These are phyloP conservation scores for Toxotes chatareus DNA, from an alignment of 2,113 vertebrate genomes.

Conservation along the genomic window DNA sequence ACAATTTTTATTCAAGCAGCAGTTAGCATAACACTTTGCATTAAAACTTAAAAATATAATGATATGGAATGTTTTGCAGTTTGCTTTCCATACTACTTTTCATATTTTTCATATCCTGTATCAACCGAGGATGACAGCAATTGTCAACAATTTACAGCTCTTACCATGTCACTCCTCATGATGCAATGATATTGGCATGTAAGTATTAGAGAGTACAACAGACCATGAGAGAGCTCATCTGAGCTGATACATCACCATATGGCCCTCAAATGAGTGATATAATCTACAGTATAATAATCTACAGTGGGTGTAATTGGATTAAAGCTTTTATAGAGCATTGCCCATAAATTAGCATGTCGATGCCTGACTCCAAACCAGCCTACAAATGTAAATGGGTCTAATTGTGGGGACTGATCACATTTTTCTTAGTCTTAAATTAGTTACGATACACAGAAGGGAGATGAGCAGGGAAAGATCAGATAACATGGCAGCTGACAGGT, in stretches of 20 bases:
- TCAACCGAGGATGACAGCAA: neutral
- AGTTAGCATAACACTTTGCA: too few species aligned
- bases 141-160: neutral
- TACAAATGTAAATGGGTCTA: neutral
- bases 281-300: constrained; percentile 45
- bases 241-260: constrained; percentile 38
- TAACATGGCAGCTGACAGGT: constrained; percentile 20
- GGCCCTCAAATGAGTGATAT: constrained; percentile 31
- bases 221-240: constrained; percentile 39
- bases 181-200: neutral
- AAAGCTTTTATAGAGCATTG: constrained; percentile 3
- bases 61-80: too few species aligned
- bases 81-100: too few species aligned
- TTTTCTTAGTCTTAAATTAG: neutral
- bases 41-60: too few species aligned
- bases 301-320: neutral
- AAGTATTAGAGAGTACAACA: constrained; percentile 40
- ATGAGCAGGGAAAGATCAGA: constrained; percentile 9
- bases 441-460: neutral
- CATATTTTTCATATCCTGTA: neutral
- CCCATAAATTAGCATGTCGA: neutral
- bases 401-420: neutral
- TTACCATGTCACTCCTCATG: constrained; percentile 5
- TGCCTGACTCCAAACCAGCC: neutral
- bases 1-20: too few species aligned